Base-by-base conservation (phyloP, 2,113 vertebrate genomes). In the Cavia aperea region DNA sequence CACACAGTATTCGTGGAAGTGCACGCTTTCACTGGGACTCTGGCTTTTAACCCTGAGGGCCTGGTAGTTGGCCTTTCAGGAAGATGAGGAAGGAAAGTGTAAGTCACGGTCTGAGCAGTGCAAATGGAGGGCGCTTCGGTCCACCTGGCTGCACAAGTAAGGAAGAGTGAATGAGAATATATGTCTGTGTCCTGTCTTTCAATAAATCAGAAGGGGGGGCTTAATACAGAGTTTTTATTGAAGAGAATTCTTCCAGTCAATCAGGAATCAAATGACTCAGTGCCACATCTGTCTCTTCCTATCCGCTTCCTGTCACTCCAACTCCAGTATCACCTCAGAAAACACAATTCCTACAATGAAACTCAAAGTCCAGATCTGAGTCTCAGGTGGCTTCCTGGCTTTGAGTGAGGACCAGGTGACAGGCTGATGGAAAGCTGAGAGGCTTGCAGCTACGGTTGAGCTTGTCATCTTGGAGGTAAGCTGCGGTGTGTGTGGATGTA, bases 1-100 rank as follows among this genome's bases (percentile, higher is more conserved):
- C 31, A 2, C 2, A 4, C 73, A 7, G 1, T 10, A 39, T 13
- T 12, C 4, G 3, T 29, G 19, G 24, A 6, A 2, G 0, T 16
- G 23, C 31, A 14, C 1, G 11, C 19, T 29, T n/a, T 72, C 77
- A 5, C n/a, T 26, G 36, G 16, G 31, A 65, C 36, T 31, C 4
- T 65, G 81, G 15, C n/a, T 43, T 18, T 60, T 13, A 49, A 21
- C 6, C n/a, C n/a, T 13, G 19, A 68, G 33, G 26, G 29, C n/a
- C 9, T 21, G 33, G 49, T 1, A 18, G 26, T 86, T 1, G 43
- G 16, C n/a, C 33, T 13, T 1, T 60, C 75, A 73, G 43, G 39
- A 24, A 31, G 23, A 14, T 31, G 3, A 4, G 46, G 4, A 24
- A 29, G 36, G 36, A 0, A 1, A 10, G 24, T 14, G 5, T 7